A percentile compares a stretch with the other conserved stretches of the same genome.
These are phyloP conservation scores for Escarpia spicata DNA, from an alignment of 2,888 invertebrate species.

Conservation along the genomic window DNA sequence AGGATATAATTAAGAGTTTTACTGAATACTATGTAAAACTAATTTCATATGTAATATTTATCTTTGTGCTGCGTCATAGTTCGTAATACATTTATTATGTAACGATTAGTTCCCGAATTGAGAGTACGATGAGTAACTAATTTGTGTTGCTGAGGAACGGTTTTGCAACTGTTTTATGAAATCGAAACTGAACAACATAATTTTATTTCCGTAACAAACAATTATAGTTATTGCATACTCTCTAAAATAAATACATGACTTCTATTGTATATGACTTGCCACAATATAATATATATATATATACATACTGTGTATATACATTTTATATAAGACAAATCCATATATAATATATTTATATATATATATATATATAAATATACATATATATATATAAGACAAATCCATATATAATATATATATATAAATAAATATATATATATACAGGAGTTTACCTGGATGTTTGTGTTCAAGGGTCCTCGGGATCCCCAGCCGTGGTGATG, in stretches of 20 bases:
- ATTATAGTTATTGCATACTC: too few species aligned
- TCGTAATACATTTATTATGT: neutral
- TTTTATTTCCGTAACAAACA: too few species aligned
- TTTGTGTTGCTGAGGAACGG: neutral
- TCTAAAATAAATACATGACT: too few species aligned
- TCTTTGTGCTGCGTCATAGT: neutral
- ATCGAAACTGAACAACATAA: too few species aligned
- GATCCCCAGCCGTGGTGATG: too few species aligned
- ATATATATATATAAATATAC: slow-evolving; percentile 8
- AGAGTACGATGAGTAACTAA: neutral
- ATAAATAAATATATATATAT: neutral
- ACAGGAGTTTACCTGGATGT: too few species aligned
- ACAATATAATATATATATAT: neutral
- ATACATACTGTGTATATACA: neutral
- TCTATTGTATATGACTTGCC: too few species aligned
- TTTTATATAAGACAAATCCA: neutral
- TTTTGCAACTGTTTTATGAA: neutral
- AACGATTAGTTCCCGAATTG: neutral
- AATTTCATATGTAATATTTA: neutral
- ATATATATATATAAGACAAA: slow-evolving; percentile 14
- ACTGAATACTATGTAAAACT: too few species aligned
- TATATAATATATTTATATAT: slow-evolving; percentile 20
- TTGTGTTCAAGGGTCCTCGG: too few species aligned
- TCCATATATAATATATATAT: neutral
- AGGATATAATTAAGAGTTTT: too few species aligned